Conservation (phyloP, 35 echinoderm and acorn worm genomes). For the Nesometra sesokonis region DNA sequence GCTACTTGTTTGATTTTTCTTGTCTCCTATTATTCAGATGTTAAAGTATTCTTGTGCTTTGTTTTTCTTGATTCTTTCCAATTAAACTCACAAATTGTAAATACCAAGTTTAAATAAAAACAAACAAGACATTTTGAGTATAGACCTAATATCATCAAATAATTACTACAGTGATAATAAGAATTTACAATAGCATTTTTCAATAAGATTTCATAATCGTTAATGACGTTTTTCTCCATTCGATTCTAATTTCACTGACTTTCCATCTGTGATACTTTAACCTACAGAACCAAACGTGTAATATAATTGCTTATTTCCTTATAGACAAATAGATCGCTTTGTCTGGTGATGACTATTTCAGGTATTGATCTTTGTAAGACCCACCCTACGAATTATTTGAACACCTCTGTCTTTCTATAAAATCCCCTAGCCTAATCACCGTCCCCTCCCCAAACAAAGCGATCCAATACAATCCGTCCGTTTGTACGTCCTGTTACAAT, state of each 20-base stretch:
- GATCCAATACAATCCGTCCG: not conserved
- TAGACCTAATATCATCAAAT: too few relatives aligned
- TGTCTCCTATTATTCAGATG: too few relatives aligned
- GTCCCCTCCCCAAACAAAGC: not conserved
- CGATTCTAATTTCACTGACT: not conserved
- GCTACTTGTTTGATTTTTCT: too few relatives aligned
- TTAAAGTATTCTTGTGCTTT: too few relatives aligned
- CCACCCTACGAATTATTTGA: not conserved
- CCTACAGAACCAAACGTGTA: not conserved
- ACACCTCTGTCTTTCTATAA: not conserved
- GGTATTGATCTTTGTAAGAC: not conserved
- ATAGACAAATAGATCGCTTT: not conserved
- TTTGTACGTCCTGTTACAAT: too few relatives aligned
- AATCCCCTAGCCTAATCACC: too few relatives aligned
- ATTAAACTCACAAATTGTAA: too few relatives aligned
- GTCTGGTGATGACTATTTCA: not conserved
- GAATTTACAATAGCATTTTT: not conserved
- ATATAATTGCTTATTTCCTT: not conserved
- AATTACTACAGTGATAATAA: too few relatives aligned
- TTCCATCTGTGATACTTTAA: not conserved
- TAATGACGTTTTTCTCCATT: not conserved
- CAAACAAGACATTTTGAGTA: too few relatives aligned
- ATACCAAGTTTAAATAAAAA: too few relatives aligned
- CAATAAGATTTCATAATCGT: not conserved
- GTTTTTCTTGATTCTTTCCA: too few relatives aligned